Conservation (phyloP, 2,113 vertebrate genomes). For the Phodopus roborovskii region DNA sequence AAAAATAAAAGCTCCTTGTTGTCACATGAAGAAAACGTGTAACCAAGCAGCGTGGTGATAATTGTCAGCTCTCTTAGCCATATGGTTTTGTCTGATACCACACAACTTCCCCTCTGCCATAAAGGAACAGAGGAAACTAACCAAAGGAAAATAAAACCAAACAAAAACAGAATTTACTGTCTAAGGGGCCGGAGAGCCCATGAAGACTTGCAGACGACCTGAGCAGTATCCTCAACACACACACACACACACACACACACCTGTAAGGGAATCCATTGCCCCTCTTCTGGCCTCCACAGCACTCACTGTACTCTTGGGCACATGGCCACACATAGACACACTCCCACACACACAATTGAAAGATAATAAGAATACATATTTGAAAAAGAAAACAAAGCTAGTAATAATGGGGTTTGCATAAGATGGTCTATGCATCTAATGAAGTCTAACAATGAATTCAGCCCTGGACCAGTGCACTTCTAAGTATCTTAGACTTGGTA, state of each 20-base stretch:
- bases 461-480: not conserved
- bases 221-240: no score
- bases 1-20: not conserved
- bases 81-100: not conserved
- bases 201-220: not conserved
- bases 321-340: not conserved
- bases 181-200: not conserved
- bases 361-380: not conserved
- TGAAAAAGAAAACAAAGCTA: not conserved
- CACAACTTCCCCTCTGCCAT: not conserved
- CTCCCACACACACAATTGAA: not conserved
- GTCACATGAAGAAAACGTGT: not conserved
- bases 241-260: no score
- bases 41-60: not conserved
- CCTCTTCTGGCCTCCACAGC: no score
- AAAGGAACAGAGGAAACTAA: not conserved
- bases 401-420: fast-evolving
- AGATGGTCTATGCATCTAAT: no score
- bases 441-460: not conserved
- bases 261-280: no score
- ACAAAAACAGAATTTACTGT: not conserved
- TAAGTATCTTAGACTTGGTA: not conserved
- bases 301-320: no score
- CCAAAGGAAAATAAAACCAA: not conserved
- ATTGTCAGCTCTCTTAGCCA: not conserved